phyloP scores from a whole-genome alignment of 2,113 vertebrate genomes.

The Gadus macrocephalus region DNA sequence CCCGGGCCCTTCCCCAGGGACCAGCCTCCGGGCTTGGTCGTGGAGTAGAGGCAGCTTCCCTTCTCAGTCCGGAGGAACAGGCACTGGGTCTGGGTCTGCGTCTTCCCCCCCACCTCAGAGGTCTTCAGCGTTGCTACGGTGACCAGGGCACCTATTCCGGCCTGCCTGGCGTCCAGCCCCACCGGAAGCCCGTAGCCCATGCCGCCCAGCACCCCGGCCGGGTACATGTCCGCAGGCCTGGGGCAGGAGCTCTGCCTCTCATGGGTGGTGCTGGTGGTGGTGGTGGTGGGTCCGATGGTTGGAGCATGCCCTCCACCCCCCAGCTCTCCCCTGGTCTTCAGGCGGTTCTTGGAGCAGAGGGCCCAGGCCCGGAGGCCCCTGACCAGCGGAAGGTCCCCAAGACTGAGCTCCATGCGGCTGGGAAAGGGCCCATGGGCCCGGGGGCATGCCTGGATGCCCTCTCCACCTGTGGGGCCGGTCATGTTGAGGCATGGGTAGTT shows the following conservation, averaged over 20 bases:
- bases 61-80: conserved; percentile 70
- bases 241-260: conserved; percentile 31
- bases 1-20: conserved; percentile 16
- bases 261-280: conserved; percentile 8
- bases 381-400: conserved; percentile 67
- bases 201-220: conserved; percentile 46
- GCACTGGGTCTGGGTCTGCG: conserved; percentile 72
- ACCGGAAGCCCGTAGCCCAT: conserved; percentile 50
- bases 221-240: conserved; percentile 52
- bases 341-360: conserved; percentile 64
- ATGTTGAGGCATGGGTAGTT: conserved; percentile 72
- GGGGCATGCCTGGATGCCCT: conserved; percentile 61
- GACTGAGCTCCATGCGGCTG: conserved; percentile 62
- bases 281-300: conserved; percentile 4
- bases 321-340: conserved; percentile 40
- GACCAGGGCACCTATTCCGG: conserved; percentile 64
- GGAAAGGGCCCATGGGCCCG: conserved; percentile 57
- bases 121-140: conserved; percentile 74
- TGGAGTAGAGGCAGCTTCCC: conserved; percentile 65
- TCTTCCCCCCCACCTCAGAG: conserved; percentile 69
- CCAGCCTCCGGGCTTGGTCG: conserved; percentile 38
- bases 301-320: conserved; percentile 38
- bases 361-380: conserved; percentile 72
- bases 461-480: conserved; percentile 41
- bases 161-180: conserved; percentile 50